Evolutionary conservation across 2,113 vertebrate species (phyloP), one percentile per base, ranked within the genome.

Genomic region (Chascanopsetta lugubris): DNA sequence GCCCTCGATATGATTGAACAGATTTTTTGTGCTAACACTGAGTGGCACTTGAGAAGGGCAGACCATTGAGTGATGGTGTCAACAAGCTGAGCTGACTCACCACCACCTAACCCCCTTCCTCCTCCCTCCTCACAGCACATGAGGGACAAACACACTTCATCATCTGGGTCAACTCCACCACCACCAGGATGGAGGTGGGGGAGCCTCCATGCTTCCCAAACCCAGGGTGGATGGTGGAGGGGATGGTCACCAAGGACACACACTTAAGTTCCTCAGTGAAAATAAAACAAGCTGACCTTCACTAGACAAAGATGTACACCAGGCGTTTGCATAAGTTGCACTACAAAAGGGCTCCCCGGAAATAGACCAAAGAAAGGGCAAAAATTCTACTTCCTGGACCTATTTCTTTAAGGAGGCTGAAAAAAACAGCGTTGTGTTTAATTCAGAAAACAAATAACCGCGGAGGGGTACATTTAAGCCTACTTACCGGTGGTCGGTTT

Each of bases 401-500:
- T n/a, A n/a, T 64, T 66, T 69, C 38, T 49, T 5, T 27, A 3
- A 42, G 6, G 7, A n/a, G 48, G 45, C 21, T 62, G 5, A 30
- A 11, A 51, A 53, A n/a, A 24, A 26, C 13, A 4, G 2, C 10
- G 13, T 34, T 34, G 32, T 34, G 32, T 11, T 12, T 11, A 34
- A 34, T 34, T 15, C 5, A 38, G 34, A 5, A 38, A 38, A 38
- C 34, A 38, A n/a, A 38, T 36, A 36, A 36, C 34, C 34, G 34
- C 34, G 34, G 34, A 3, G 13, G 34, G 6, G 0, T 42, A n/a
- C n/a, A n/a, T n/a, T n/a, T n/a, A n/a, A 55, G 79, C 74, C 25
- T 74, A 91, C 94, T 94, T 88, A 96, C 95, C 92, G 94, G 85
- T 49, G 94, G 89, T 88, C 95, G 87, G 86, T 95, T 96, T 83